These are phyloP conservation scores for Hylaeus volcanicus DNA, from an alignment of 1,140 invertebrate species.

Conservation along the genomic window DNA sequence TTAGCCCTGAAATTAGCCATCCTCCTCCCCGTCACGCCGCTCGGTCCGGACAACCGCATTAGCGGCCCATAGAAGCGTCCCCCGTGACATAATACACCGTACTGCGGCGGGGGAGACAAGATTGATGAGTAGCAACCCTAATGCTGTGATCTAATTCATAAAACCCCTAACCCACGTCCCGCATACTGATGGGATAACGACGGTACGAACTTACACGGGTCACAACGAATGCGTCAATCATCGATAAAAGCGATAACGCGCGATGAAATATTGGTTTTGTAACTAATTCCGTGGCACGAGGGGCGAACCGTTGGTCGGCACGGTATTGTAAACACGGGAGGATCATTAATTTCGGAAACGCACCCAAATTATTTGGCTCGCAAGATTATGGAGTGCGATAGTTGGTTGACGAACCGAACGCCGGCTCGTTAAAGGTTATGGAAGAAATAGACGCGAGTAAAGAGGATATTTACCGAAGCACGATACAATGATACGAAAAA, in stretches of 20 bases:
- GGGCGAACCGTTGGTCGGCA: background rate
- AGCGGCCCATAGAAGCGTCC: conserved; percentile 4
- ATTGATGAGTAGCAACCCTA: conserved; percentile 47
- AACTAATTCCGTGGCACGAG: background rate
- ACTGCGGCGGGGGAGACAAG: conserved; percentile 28
- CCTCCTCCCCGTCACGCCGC: too few relatives aligned
- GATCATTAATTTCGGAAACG: too few relatives aligned
- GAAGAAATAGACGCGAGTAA: too few relatives aligned
- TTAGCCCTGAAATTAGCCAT: conserved; percentile 48
- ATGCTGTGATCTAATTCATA: conserved; percentile 47
- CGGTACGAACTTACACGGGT: background rate
- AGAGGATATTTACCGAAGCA: too few relatives aligned
- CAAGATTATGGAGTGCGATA: too few relatives aligned
- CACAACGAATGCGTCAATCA: background rate
- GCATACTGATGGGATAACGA: conserved; percentile 13
- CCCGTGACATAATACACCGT: conserved; percentile 29
- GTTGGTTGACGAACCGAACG: too few relatives aligned
- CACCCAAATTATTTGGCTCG: too few relatives aligned
- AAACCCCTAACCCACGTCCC: conserved; percentile 25
- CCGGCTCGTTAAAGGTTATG: too few relatives aligned
- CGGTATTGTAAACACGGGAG: too few relatives aligned
- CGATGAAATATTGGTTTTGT: background rate
- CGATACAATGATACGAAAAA: too few relatives aligned
- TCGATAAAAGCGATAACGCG: too few relatives aligned
- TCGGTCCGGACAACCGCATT: conserved; percentile 35